Conservation (phyloP, 2,113 vertebrate genomes). For the Penelope pileata region DNA sequence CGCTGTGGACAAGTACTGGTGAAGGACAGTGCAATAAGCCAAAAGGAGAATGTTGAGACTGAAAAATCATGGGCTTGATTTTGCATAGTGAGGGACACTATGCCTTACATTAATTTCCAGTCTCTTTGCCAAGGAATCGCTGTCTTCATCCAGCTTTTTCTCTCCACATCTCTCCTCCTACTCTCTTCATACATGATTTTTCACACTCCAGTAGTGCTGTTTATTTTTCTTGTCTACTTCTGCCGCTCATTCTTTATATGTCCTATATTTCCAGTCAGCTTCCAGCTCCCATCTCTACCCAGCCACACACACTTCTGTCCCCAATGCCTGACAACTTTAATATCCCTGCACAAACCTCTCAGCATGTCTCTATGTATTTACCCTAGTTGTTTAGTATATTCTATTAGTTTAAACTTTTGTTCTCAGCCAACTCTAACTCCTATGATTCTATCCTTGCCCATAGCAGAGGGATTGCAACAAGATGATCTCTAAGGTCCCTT, state of each 20-base stretch:
- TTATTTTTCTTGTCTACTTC: not conserved
- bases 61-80: not conserved
- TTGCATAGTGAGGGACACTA: not conserved
- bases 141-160: not conserved
- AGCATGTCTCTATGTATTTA: not conserved
- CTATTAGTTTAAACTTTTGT: not conserved
- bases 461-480: no score
- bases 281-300: not conserved
- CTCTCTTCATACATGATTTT: not conserved
- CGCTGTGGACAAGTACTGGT: not conserved
- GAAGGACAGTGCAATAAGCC: not conserved
- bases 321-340: not conserved
- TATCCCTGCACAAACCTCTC: not conserved
- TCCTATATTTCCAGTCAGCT: not conserved
- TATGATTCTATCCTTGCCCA: no score
- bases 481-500: no score
- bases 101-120: not conserved
- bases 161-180: not conserved
- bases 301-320: not conserved
- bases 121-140: not conserved
- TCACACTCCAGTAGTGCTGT: not conserved
- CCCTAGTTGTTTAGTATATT: not conserved
- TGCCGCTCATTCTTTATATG: not conserved
- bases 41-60: not conserved
- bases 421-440: not conserved